A percentile compares a stretch with the other conserved stretches of the same genome.
Evolutionary conservation across 2,797 vertebrate genomes (phyloP).

Genomic region (Notamacropus eugenii): DNA sequence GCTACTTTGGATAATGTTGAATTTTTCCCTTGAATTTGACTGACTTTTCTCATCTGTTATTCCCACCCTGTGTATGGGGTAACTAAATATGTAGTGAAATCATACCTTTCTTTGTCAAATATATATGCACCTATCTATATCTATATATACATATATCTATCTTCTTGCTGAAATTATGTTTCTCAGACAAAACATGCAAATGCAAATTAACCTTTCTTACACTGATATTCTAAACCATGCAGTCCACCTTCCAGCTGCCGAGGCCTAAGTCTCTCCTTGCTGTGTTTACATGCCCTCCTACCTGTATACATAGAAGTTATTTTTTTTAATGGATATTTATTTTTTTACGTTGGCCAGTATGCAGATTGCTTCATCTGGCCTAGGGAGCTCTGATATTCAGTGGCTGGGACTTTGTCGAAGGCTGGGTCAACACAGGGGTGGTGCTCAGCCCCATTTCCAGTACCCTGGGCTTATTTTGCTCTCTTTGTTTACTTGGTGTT

Average conservation of each 20-base stretch:
- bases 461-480: background rate
- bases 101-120: conserved; percentile 66
- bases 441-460: background rate
- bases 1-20: conserved; percentile 25
- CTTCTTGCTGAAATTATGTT: conserved; percentile 70
- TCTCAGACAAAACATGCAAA: conserved; percentile 69
- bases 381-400: conserved; percentile 29
- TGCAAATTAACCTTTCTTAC: conserved; percentile 17
- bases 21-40: background rate
- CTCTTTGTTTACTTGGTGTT: background rate
- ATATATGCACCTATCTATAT: conserved; percentile 21
- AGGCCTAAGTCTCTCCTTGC: conserved; percentile 20
- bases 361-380: conserved; percentile 48
- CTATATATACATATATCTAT: background rate
- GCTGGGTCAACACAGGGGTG: background rate
- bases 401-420: background rate
- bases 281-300: conserved; percentile 27
- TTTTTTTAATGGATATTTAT: conserved; percentile 79
- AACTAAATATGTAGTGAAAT: conserved; percentile 80
- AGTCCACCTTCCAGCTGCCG: conserved; percentile 71
- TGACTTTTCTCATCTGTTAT: background rate
- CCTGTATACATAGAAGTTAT: conserved; percentile 71
- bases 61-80: conserved; percentile 70
- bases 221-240: conserved; percentile 38
- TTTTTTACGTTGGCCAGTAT: conserved; percentile 78